A percentile compares a stretch with the other conserved stretches of the same genome.
phyloP scores from a whole-genome alignment of 2,113 vertebrate species.

The Ariopsis seemanni region DNA sequence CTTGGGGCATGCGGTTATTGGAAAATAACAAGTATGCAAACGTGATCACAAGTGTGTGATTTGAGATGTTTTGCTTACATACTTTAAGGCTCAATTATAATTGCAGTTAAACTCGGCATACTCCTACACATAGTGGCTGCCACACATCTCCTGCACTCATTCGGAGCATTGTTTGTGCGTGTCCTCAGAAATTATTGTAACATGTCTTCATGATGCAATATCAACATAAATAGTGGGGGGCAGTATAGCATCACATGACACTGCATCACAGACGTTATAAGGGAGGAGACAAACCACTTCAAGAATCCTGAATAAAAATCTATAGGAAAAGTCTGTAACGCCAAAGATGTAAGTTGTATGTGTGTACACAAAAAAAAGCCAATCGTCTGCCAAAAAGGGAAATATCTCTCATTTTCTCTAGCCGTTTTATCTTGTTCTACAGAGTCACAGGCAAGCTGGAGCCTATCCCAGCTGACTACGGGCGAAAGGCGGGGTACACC shows the following conservation, averaged over 20 bases:
- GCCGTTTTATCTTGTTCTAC: too few relatives aligned
- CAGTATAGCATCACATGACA: neutral
- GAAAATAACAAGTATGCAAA: neutral
- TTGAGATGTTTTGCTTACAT: neutral
- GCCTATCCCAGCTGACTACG: too few relatives aligned
- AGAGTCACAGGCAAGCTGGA: too few relatives aligned
- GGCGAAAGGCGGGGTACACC: too few relatives aligned
- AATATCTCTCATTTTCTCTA: too few relatives aligned
- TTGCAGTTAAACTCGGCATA: neutral
- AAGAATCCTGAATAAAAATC: too few relatives aligned
- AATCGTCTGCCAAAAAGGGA: too few relatives aligned
- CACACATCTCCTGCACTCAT: neutral
- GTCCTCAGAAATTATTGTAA: neutral
- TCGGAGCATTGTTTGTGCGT: neutral
- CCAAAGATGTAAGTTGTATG: too few relatives aligned
- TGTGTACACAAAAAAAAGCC: too few relatives aligned
- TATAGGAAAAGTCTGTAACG: too few relatives aligned
- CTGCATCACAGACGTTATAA: neutral
- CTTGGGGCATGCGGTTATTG: neutral
- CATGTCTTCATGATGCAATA: neutral
- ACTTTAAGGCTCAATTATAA: neutral
- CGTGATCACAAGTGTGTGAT: too few relatives aligned
- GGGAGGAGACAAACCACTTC: too few relatives aligned
- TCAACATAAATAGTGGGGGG: neutral
- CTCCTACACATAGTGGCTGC: neutral